Conservation (phyloP, 2,888 invertebrate genomes). For the Buathra laborator region DNA sequence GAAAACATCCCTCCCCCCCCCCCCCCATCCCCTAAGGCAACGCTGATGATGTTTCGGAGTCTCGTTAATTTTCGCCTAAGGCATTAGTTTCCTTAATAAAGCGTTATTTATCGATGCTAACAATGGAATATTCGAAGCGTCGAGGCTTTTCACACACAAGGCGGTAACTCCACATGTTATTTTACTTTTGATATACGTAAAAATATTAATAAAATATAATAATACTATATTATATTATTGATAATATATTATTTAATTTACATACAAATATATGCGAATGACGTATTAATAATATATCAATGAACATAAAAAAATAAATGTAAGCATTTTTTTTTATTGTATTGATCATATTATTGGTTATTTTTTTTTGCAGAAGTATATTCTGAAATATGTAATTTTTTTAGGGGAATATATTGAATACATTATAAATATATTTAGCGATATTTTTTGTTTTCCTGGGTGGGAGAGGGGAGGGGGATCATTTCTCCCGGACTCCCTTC, state of each 20-base stretch:
- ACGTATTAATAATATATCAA: no score
- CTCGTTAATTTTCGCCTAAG: slow-evolving; percentile 77
- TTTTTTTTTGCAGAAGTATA: no score
- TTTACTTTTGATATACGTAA: background rate
- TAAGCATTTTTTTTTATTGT: no score
- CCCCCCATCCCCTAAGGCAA: background rate
- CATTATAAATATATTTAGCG: no score
- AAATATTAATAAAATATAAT: no score
- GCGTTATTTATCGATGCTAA: slow-evolving; percentile 77
- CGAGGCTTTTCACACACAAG: background rate
- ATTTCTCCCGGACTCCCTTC: slow-evolving; percentile 1
- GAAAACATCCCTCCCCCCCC: slow-evolving; percentile 40
- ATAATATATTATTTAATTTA: background rate
- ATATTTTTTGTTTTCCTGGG: no score
- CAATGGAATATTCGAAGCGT: slow-evolving; percentile 11
- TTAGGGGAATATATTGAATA: no score
- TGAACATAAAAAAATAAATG: no score
- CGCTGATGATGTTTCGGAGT: slow-evolving; percentile 54
- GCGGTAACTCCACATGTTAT: background rate
- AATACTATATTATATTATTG: no score
- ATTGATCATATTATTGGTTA: no score
- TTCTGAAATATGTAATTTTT: no score
- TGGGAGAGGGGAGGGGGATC: no score
- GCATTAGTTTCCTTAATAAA: slow-evolving; percentile 77
- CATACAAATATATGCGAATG: background rate